These are phyloP conservation scores for Enteromius mattozi DNA, from an alignment of 2,797 vertebrate species.

Conservation along the genomic window DNA sequence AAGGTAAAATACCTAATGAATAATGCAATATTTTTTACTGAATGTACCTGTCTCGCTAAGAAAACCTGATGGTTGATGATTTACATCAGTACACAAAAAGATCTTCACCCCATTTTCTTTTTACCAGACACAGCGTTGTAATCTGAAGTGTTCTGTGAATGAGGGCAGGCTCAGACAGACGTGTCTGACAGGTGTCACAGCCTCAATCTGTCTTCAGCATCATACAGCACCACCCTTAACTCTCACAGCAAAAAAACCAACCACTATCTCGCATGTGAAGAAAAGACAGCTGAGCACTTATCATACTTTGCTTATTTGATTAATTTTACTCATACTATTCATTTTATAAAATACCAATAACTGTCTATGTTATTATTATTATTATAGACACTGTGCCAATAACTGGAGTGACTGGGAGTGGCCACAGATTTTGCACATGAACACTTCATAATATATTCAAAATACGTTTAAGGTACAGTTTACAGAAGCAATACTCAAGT, in stretches of 20 bases:
- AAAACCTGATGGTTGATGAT: background rate
- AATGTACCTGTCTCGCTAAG: background rate
- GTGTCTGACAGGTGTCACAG: conserved; percentile 35
- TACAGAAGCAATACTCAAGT: background rate
- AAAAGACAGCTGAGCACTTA: background rate
- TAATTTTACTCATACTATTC: background rate
- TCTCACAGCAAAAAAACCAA: background rate
- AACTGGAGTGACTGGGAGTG: background rate
- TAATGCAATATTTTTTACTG: background rate
- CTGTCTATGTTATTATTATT: too few species aligned
- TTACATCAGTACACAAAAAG: background rate
- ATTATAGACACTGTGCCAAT: background rate
- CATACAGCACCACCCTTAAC: conserved; percentile 1
- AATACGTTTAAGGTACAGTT: background rate
- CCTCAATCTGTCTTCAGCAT: conserved; percentile 35
- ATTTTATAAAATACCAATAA: background rate
- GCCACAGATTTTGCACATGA: background rate
- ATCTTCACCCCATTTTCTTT: conserved; percentile 32
- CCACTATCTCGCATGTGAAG: background rate
- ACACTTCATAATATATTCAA: background rate
- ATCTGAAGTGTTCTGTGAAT: conserved; percentile 16
- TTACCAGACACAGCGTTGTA: conserved; percentile 15
- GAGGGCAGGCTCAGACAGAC: conserved; percentile 12
- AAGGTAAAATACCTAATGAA: background rate
- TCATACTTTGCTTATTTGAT: background rate